These are phyloP conservation scores for Erpobdella octoculata DNA, from an alignment of 2,888 invertebrate genomes.

Conservation along the genomic window DNA sequence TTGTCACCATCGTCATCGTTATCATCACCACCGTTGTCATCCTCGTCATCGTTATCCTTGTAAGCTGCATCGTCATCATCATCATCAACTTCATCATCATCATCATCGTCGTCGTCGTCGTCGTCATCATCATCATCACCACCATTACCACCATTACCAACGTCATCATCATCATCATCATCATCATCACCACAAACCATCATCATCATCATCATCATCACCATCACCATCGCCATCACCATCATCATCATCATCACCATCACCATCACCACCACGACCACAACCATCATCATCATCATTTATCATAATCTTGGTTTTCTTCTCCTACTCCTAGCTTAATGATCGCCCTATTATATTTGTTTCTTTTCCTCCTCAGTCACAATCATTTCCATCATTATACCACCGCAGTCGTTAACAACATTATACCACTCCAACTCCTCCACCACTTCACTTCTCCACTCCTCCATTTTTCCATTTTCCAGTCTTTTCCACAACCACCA, in stretches of 20 bases:
- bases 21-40: conserved; percentile 16
- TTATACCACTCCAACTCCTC: too few species aligned
- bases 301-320: too few species aligned
- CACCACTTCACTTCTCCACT: too few species aligned
- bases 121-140: conserved; percentile 6
- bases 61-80: background rate
- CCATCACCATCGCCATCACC: background rate
- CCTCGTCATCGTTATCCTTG: conserved; percentile 19
- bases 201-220: conserved; percentile 10
- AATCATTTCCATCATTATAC: too few species aligned
- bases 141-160: background rate
- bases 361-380: too few species aligned
- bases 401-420: too few species aligned
- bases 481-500: conserved; percentile 12
- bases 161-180: conserved; percentile 23
- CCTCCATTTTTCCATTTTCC: too few species aligned
- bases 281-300: conserved; percentile 14
- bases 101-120: background rate
- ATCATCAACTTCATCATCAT: conserved; percentile 19
- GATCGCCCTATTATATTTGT: too few species aligned
- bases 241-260: conserved; percentile 7
- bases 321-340: too few species aligned
- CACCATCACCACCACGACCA: background rate
- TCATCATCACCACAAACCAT: too few species aligned
- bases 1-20: conserved; percentile 18